Evolutionary conservation across 2,113 vertebrate genomes (phyloP), one percentile per base, ranked within the genome.

Genomic region (Neolamprologus cancellatus): DNA sequence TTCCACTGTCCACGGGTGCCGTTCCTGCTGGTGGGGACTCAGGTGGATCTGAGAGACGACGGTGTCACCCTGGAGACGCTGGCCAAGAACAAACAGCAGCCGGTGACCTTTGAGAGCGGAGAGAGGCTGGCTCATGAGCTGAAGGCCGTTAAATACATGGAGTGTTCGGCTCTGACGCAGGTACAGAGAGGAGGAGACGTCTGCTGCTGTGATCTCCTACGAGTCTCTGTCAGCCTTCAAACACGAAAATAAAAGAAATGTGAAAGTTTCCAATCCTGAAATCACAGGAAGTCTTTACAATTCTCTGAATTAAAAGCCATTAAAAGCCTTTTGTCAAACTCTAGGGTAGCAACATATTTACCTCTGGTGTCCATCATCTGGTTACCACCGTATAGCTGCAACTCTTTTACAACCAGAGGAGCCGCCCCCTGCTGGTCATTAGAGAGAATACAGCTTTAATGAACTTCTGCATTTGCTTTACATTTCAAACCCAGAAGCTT

Each of bases 71-170:
- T 98, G 95, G 98, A 99, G 95, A 99, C 98, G 89, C 98, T 99
- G 93, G 97, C 98, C 94, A 99, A 99, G 97, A 99, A 99, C 95
- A 99, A 99, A 94, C 98, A 99, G 96, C 97, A 98, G 84, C 97
- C 98, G 13, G 97, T 99, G 86, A 97, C 95, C 89, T 97, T 96
- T 6, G 98, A 99, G 94, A 96, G 96, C 3, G 98, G 98, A 44
- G 98, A 99, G 90, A 98, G 95, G 78, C 96, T 99, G 95, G 97
- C 97, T 8, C 95, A 97, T 8, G 98, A 99, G 87, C 96, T 99
- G 86, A 97, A 97, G 91, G 98, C 98, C 3, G 97, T 99, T 89
- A 99, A 99, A 96, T 99, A 99, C 0, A 98, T 99, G 94, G 98
- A 99, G 92, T 99, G 98, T 89, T 99, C 98, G 18, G 98, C 98